Evolutionary conservation across 2,888 invertebrate species (phyloP), one percentile per base, ranked within the genome.

Genomic region (Torymus aiolomorphi): DNA sequence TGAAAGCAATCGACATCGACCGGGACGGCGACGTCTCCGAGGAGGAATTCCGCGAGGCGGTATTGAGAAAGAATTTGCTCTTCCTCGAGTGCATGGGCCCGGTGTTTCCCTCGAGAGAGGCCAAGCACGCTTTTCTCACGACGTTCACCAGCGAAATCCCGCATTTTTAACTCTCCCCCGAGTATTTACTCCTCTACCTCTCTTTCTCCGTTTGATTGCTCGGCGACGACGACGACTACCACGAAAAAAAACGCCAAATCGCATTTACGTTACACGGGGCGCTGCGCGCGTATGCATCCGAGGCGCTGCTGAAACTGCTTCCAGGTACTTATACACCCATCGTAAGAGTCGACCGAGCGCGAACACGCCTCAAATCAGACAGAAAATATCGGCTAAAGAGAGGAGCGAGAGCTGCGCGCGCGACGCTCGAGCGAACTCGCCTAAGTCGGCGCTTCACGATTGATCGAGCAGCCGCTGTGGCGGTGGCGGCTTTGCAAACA

Each of bases 1-100:
- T 94, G 65, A 92, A 92, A 84, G 93, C 92, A 87, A 86, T 94
- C 87, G 94, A 94, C 84, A 85, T 89, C 49, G 93, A 94, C 84
- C 92, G 92, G 71, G 94, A 94, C 86, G 93, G 93, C 3, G 88
- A 91, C 77, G 88, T 94, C 12, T 88, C 89, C 1, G 85, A 87
- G 69, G 85, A 87, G 8, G 94, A 94, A 88, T 94, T 92, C 85
- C 87, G 88, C 70, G 86, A 86, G 2, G 91, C 93, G 0, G 92
- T 93, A 0, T 85, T 88, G 56, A 89, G 91, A 2, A 86, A 83
- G 67, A 85, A 88, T 82, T 72, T 61, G 10, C 84, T 88, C 2
- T 84, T 88, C 54, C 79, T 90, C 42, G 88, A 90, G 76, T 87
- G 86, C 62, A 85, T 90, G 86, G 90, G 90, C 0, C 90, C 89